Base-by-base conservation (phyloP, 2,888 invertebrate genomes). In the Eilema griseolum region DNA sequence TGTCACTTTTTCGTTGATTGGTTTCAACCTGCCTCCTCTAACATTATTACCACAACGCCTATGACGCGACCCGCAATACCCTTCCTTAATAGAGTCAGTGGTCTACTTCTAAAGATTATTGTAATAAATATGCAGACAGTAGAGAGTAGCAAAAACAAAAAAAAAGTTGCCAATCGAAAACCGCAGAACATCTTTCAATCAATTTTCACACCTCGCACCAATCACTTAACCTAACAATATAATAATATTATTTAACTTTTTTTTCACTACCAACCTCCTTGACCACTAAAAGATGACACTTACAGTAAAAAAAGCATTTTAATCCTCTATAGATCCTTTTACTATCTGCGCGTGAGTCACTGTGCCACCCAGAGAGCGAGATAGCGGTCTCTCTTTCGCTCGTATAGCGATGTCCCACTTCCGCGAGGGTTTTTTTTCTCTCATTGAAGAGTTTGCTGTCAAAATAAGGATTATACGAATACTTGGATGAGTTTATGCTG, bases 401-500 rank as follows among this genome's bases (percentile, higher is more conserved):
- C 81, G 75, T 86, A 90, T 87, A 83, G 80, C 81, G 33, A 41
- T 70, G 81, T 93, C 90, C 75, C 86, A 57, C 73, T 90, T 83
- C 57, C 67, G 31, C 82, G 70, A 62, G 71, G 11, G 79, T 84
- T 90, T 92, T 93, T n/a, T 93, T 93, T 89, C 31, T 89, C 86
- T 89, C 92, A 93, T 93, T 94, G 92, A 93, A 91, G 89, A 92
- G 92, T 92, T 91, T 89, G 92, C 93, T 95, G 95, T 95, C 95
- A 95, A 95, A 95, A 95, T 95, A 95, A 95, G 93, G 93, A 94
- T 95, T 94, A 94, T 94, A 93, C 93, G 91, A 94, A 90, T 85
- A 86, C 90, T 91, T 91, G 94, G 90, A 93, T 78, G 82, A 86
- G 16, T 52, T 91, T 88, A 94, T 94, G 92, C 90, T 70, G 5